A percentile compares a stretch with the other conserved stretches of the same genome.
phyloP scores from a whole-genome alignment of 2,113 vertebrate genomes.

The Oryzias woworae region DNA sequence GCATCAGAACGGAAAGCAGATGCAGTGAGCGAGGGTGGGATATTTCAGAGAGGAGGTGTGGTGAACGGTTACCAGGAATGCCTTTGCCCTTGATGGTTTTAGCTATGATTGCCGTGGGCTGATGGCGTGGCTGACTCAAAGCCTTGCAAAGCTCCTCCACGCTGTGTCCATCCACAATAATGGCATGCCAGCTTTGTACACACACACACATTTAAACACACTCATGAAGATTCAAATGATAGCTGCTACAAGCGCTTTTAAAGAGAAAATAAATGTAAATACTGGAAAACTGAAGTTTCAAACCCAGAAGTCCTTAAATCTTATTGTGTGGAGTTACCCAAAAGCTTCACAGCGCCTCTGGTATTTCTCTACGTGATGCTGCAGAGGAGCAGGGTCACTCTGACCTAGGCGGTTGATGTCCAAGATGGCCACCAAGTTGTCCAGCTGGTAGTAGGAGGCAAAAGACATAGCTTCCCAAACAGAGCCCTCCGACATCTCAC shows the following conservation, averaged over 20 bases:
- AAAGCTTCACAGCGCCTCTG: conserved; percentile 95
- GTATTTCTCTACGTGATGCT: conserved; percentile 92
- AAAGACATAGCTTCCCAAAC: conserved; percentile 99
- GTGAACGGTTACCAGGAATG: conserved; percentile 83
- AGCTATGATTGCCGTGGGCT: conserved; percentile 92
- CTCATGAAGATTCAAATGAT: not conserved
- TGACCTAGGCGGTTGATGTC: conserved; percentile 95
- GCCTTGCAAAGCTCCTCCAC: conserved; percentile 97
- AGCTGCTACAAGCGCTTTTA: not conserved
- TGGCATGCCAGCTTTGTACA: conserved; percentile 85
- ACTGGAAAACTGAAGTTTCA: not conserved
- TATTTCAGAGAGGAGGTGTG: not conserved
- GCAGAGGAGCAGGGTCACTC: conserved; percentile 90
- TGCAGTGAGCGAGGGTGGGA: not conserved
- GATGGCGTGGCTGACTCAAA: conserved; percentile 88
- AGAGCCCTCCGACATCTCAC: conserved; percentile 91
- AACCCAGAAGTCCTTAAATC: not conserved
- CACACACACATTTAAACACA: conserved; percentile 12
- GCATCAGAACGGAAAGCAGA: not conserved
- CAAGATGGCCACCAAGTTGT: conserved; percentile 92
- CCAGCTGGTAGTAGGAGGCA: conserved; percentile 90
- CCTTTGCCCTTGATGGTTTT: conserved; percentile 95
- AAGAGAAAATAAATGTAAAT: not conserved
- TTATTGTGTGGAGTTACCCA: conserved; percentile 75
- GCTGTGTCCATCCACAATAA: conserved; percentile 94